Conservation (phyloP, 2,797 vertebrate genomes). For the Syngnathus acus region DNA sequence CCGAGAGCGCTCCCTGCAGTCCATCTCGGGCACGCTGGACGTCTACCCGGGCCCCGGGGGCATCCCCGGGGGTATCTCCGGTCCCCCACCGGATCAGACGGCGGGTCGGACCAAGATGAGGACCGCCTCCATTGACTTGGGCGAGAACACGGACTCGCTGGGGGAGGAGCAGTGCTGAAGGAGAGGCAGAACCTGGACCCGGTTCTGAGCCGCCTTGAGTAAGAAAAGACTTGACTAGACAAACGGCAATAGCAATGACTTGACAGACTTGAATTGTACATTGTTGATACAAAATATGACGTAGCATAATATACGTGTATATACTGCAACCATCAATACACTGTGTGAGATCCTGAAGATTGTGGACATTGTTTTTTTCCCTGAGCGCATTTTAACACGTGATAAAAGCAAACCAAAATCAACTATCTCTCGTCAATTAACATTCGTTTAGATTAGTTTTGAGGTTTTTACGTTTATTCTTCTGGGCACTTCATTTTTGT, state of each 20-base stretch:
- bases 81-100: slow-evolving; percentile 28
- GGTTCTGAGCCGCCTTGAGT: neutral
- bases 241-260: neutral
- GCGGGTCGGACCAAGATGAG: slow-evolving; percentile 51
- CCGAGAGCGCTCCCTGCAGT: slow-evolving; percentile 80
- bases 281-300: neutral
- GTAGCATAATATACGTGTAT: neutral
- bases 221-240: too few species aligned
- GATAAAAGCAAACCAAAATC: neutral
- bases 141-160: slow-evolving; percentile 68
- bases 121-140: slow-evolving; percentile 49
- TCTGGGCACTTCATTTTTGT: too few species aligned
- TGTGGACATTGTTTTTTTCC: neutral
- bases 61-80: slow-evolving; percentile 46
- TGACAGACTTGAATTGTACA: neutral
- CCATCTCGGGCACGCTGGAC: slow-evolving; percentile 67
- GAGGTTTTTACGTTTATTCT: neutral
- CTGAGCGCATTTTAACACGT: neutral
- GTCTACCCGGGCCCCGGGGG: slow-evolving; percentile 54
- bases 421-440: neutral
- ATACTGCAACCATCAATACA: neutral
- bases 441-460: neutral
- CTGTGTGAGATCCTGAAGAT: neutral
- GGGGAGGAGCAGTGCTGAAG: slow-evolving; percentile 71
- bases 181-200: neutral